phyloP scores from a whole-genome alignment of 2,888 invertebrate genomes.

The Cosmorhoe ocellata region DNA sequence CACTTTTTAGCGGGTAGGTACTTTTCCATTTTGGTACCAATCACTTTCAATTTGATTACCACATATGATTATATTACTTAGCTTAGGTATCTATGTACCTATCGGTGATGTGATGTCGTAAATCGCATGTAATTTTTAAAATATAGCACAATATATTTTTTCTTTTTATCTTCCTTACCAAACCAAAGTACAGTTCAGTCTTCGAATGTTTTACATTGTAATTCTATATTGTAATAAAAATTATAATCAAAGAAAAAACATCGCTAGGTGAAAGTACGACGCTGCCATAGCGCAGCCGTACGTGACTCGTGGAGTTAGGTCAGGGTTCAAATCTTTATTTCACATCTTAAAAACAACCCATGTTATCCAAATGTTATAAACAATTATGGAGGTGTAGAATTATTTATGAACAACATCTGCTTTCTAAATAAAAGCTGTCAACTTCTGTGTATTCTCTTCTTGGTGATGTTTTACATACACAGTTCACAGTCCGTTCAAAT shows the following conservation, averaged over 20 bases:
- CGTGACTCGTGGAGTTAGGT: slow-evolving; percentile 24
- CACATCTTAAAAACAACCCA: slow-evolving; percentile 11
- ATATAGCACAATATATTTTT: no score
- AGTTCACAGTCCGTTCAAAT: not conserved
- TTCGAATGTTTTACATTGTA: not conserved
- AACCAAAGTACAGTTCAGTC: no score
- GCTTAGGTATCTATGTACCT: not conserved
- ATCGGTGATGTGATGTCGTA: no score
- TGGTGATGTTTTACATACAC: no score
- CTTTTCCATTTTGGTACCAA: slow-evolving; percentile 10
- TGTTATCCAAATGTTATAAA: not conserved
- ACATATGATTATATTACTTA: slow-evolving; percentile 1
- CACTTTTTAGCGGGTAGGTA: slow-evolving; percentile 3
- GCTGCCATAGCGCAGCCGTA: not conserved
- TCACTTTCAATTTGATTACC: slow-evolving; percentile 10
- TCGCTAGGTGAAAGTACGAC: slow-evolving; percentile 26
- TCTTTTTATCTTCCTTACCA: no score
- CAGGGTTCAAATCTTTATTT: slow-evolving; percentile 29
- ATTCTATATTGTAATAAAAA: no score
- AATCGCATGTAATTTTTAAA: no score
- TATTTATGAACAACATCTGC: not conserved
- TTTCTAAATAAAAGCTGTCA: not conserved
- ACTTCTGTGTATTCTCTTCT: no score
- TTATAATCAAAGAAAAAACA: slow-evolving; percentile 10
- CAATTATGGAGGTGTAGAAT: not conserved